Evolutionary conservation across 30 jellyfish, hydroid and myxozoan genomes (phyloP).

Genomic region (Pseudorhiza aurosa): DNA sequence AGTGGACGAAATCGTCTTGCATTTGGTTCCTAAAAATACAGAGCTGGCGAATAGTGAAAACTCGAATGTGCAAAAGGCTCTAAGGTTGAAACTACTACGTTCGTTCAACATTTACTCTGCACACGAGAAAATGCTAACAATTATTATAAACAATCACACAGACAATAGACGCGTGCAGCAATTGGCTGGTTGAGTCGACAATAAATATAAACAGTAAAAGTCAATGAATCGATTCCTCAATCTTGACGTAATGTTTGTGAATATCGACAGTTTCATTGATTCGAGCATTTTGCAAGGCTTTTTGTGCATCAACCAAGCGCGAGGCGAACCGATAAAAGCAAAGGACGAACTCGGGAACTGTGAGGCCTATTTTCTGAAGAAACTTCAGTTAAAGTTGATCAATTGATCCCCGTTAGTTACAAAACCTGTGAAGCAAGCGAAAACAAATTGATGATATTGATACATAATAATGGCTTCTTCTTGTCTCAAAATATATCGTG

Average conservation of each 20-base stretch:
- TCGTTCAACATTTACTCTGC: neutral
- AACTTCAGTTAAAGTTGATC: too few relatives aligned
- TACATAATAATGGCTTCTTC: too few relatives aligned
- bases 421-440: too few relatives aligned
- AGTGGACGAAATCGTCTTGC: too few relatives aligned
- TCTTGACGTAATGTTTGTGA: slow-evolving; percentile 36
- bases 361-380: too few relatives aligned
- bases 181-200: slow-evolving; percentile 28
- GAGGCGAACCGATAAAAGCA: neutral
- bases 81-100: too few relatives aligned
- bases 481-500: too few relatives aligned
- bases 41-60: too few relatives aligned
- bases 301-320: neutral
- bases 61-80: too few relatives aligned
- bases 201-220: neutral
- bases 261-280: neutral
- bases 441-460: neutral
- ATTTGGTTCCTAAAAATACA: too few relatives aligned
- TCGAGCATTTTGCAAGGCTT: neutral
- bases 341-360: too few relatives aligned
- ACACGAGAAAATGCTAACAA: neutral
- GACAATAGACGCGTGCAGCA: neutral
- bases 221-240: neutral
- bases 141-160: neutral
- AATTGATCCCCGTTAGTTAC: too few relatives aligned